Conservation (phyloP, 2,113 vertebrate genomes). For the Melanocharis versteri region DNA sequence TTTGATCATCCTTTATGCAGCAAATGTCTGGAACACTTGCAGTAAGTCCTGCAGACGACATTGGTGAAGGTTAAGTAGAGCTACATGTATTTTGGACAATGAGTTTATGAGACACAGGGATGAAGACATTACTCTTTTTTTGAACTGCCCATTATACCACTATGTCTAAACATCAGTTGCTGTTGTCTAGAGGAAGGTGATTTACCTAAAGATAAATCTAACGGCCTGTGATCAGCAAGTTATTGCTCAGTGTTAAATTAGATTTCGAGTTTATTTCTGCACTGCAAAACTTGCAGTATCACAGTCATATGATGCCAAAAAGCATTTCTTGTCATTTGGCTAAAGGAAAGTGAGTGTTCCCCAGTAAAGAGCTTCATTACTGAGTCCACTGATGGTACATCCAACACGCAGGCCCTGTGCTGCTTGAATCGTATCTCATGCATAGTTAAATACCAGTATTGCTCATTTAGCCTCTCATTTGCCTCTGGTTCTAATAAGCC, state of each 20-base stretch:
- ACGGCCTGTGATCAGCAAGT: not conserved
- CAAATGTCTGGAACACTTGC: not conserved
- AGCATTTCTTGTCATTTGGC: not conserved
- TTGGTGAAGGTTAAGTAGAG: not conserved
- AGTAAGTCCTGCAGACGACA: not conserved
- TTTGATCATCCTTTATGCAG: not conserved
- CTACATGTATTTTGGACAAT: not conserved
- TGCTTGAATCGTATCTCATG: not conserved
- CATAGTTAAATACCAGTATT: constrained; percentile 29
- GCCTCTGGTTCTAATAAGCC: not conserved
- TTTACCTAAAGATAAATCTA: not conserved
- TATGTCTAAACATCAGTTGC: not conserved
- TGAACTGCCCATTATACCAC: not conserved
- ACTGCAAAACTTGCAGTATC: not conserved
- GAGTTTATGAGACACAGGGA: not conserved
- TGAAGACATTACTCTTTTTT: not conserved
- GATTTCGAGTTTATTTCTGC: not conserved
- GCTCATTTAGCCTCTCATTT: constrained; percentile 20
- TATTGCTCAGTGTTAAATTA: constrained; percentile 9
- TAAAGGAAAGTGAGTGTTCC: not conserved
- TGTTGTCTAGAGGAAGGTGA: not conserved
- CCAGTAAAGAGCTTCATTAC: not conserved
- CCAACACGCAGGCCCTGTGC: not conserved
- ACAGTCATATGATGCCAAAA: not conserved
- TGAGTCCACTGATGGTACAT: not conserved